Evolutionary conservation across 2,113 vertebrate species (phyloP).

Genomic region (Syrmaticus mikado): DNA sequence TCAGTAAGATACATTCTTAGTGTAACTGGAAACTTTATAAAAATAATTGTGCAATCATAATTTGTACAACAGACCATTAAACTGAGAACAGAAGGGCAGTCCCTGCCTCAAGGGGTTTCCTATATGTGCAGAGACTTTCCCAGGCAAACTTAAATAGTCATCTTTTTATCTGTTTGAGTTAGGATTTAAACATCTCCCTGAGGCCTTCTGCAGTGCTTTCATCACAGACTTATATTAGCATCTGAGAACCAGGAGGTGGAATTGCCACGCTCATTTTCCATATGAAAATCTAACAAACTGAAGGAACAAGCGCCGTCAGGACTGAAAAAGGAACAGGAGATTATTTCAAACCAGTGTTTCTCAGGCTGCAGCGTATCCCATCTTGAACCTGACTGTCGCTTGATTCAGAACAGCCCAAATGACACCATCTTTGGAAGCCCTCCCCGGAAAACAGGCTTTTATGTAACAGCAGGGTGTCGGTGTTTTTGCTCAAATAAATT

Average conservation of each 20-base stretch:
- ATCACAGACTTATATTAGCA: not conserved
- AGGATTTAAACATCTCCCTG: not conserved
- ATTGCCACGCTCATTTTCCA: not conserved
- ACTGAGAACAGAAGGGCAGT: constrained; percentile 19
- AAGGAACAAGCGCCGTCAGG: not conserved
- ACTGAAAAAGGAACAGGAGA: not conserved
- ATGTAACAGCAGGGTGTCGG: constrained; percentile 30
- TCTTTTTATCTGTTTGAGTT: constrained; percentile 41
- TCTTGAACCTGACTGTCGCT: constrained; percentile 1
- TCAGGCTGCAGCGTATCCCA: not conserved
- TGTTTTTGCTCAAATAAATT: constrained; percentile 2
- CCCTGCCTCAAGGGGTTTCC: constrained; percentile 23
- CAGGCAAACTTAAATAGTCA: constrained; percentile 8
- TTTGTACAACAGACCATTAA: constrained; percentile 23
- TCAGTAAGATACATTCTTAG: not conserved
- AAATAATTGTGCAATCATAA: constrained; percentile 25
- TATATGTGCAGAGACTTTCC: constrained; percentile 34
- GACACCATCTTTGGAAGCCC: constrained; percentile 6
- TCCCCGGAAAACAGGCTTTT: constrained; percentile 12
- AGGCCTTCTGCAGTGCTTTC: not conserved
- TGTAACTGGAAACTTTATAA: constrained; percentile 14
- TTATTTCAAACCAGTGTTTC: not conserved
- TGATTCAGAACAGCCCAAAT: not conserved
- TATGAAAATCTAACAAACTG: not conserved
- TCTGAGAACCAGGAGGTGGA: not conserved